These are phyloP conservation scores for Dione juno DNA, from an alignment of 2,888 invertebrate genomes.

Conservation along the genomic window DNA sequence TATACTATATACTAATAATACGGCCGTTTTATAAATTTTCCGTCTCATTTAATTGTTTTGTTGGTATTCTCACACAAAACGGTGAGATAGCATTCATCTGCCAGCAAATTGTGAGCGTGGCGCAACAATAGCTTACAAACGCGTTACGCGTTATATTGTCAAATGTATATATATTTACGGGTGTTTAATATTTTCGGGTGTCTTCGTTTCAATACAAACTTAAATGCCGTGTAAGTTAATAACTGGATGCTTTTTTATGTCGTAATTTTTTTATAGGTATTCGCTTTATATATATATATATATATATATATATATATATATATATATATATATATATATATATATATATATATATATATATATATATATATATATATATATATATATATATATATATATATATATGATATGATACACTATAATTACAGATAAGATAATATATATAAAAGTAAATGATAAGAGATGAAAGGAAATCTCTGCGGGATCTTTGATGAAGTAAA, in stretches of 20 bases:
- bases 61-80: conserved; percentile 16
- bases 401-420: no score
- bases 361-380: no score
- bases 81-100: conserved; percentile 21
- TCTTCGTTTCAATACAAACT: conserved; percentile 15
- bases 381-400: no score
- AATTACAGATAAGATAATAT: no score
- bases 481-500: no score
- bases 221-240: conserved; percentile 4
- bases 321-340: no score
- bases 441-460: no score
- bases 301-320: no score
- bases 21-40: background rate
- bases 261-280: background rate
- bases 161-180: conserved; percentile 16
- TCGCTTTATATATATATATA: no score
- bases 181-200: conserved; percentile 11
- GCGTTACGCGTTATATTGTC: conserved; percentile 17
- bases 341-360: no score
- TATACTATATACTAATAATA: no score
- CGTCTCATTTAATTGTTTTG: conserved; percentile 19
- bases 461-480: no score
- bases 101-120: conserved; percentile 18
- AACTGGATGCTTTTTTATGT: background rate
- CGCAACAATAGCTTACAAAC: conserved; percentile 22